A percentile compares a stretch with the other conserved stretches of the same genome.
Conservation (phyloP, 2,888 invertebrate species). For the Drosophila diplacantha region DNA sequence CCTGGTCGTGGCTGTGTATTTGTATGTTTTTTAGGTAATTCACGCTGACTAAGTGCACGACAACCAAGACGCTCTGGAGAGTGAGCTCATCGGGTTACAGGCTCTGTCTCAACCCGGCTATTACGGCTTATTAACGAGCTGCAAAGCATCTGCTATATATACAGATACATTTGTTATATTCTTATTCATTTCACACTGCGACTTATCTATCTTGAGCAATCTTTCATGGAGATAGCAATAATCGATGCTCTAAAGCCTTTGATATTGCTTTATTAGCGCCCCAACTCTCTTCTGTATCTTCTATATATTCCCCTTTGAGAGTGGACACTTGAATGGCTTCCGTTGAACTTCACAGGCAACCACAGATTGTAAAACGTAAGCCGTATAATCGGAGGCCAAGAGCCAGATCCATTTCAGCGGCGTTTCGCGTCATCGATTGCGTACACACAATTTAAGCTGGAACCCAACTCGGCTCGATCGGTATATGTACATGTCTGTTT, state of each 20-base stretch:
- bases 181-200: not conserved
- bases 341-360: constrained; percentile 7
- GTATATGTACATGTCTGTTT: not conserved
- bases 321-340: constrained; percentile 17
- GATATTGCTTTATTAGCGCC: not conserved
- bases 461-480: not conserved
- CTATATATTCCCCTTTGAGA: not conserved
- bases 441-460: constrained; percentile 20
- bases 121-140: not conserved
- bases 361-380: not conserved
- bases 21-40: constrained; percentile 15
- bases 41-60: constrained; percentile 33
- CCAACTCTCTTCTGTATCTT: not conserved
- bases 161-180: not conserved
- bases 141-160: not conserved
- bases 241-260: not conserved
- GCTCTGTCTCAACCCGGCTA: constrained; percentile 3
- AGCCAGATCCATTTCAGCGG: constrained; percentile 23
- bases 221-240: not conserved
- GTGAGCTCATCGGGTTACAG: constrained; percentile 56
- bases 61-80: constrained; percentile 1
- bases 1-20: not conserved
- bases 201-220: constrained; percentile 9
- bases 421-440: constrained; percentile 26
- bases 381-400: constrained; percentile 24